Evolutionary conservation across 2,888 invertebrate species (phyloP).

Genomic region (Caenorhabditis sp.): DNA sequence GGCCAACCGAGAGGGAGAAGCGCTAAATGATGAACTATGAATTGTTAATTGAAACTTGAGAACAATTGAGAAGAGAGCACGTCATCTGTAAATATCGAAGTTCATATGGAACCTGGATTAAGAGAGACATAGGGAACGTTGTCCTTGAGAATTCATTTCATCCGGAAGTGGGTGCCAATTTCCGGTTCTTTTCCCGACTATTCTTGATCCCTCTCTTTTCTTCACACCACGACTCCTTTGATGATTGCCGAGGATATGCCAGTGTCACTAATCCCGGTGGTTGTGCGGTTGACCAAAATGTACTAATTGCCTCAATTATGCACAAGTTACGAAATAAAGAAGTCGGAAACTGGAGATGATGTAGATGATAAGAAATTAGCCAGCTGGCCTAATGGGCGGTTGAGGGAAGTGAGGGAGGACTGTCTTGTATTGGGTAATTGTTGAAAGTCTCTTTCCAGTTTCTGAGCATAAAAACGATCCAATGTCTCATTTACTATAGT

Average conservation of each 20-base stretch:
- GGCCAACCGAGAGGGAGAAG: conserved; percentile 24
- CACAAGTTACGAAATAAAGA: conserved; percentile 39
- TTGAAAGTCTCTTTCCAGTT: neutral
- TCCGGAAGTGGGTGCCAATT: conserved; percentile 39
- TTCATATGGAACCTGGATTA: conserved; percentile 34
- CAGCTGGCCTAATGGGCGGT: conserved; percentile 45
- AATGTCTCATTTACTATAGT: neutral
- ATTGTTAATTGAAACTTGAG: conserved; percentile 64
- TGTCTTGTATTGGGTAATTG: neutral
- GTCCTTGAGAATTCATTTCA: conserved; percentile 53
- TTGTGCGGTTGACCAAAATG: conserved; percentile 4
- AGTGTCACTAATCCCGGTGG: conserved; percentile 39
- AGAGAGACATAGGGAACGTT: conserved; percentile 1
- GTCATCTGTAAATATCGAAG: conserved; percentile 32
- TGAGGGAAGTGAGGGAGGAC: neutral
- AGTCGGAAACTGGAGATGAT: conserved; percentile 33
- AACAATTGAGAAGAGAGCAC: neutral
- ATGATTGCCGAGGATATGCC: conserved; percentile 44
- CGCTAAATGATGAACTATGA: conserved; percentile 61
- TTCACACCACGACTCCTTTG: conserved; percentile 36
- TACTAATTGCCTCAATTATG: conserved; percentile 63
- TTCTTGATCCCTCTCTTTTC: conserved; percentile 36
- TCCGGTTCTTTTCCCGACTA: conserved; percentile 30
- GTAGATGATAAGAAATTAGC: conserved; percentile 29
- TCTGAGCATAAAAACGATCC: neutral